Evolutionary conservation across 2,113 vertebrate species (phyloP), one percentile per base, ranked within the genome.

Genomic region (Actenoides lindsayi): DNA sequence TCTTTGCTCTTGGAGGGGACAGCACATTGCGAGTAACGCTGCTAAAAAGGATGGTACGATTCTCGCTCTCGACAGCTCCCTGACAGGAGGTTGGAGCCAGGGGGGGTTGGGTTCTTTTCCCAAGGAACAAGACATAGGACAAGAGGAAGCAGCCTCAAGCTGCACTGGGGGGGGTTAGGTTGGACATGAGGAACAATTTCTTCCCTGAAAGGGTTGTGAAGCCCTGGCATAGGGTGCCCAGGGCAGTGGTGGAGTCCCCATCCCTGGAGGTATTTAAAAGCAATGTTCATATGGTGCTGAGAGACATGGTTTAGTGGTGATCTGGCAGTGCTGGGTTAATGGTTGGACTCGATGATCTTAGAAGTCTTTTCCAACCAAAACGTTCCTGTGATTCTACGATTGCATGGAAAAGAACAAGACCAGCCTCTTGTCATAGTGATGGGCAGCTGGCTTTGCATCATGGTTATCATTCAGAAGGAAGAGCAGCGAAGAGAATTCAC

Each of bases 1-100:
- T 96, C 93, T 98, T 95, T 94, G 63, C 24, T 8, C 74, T 82
- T 37, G 9, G 41, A n/a, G 31, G 39, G 69, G 25, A 41, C 57
- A 14, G 23, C 27, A 28, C 46, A 13, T 16, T 35, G 68, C 33
- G 27, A 59, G 68, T 12, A 48, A 16, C 21, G 1, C 91, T 50
- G 6, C 70, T 57, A 35, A 54, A 62, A 79, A 21, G 4, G 42
- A 33, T 28, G 42, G 28, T 20, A 57, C 20, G 19, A 57, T 57
- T 57, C 33, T 57, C 31, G 12, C 30, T 17, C 31, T 57, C 56
- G 11, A 21, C 31, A 57, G 18, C 18, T 57, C 56, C 54, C 56
- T n/a, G 56, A 57, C 9, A 21, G 56, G 56, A 57, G 56, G 19
- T n/a, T 57, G 56, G 17, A 57, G 56, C 56, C 56, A 57, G 31